These are phyloP conservation scores for Trachelus stipa DNA, from an alignment of 2,888 invertebrate species.

Conservation along the genomic window DNA sequence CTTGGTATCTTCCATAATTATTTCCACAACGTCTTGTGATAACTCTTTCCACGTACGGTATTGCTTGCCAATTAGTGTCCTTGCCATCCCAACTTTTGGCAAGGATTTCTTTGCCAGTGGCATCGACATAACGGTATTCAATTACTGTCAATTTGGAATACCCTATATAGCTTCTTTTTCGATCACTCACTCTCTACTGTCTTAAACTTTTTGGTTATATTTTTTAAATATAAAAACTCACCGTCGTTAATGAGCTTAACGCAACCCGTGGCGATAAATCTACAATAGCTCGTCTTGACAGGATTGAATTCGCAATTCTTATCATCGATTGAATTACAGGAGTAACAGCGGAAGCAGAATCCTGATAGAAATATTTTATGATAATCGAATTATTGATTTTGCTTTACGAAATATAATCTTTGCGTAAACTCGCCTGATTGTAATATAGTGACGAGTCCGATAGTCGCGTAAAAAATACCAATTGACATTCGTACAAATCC, in stretches of 20 bases:
- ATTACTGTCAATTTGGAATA: conserved; percentile 7
- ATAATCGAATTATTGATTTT: conserved; percentile 4
- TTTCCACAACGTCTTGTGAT: conserved; percentile 20
- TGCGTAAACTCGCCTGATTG: conserved; percentile 11
- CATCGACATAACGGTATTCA: conserved; percentile 13
- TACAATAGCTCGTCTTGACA: conserved; percentile 3
- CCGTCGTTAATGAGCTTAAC: conserved; percentile 19
- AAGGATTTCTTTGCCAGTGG: conserved; percentile 5
- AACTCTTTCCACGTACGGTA: conserved; percentile 15
- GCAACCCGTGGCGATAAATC: conserved; percentile 15
- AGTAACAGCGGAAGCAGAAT: conserved; percentile 22
- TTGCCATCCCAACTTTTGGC: conserved; percentile 13
- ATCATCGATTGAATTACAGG: conserved; percentile 15
- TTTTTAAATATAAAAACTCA: conserved; percentile 2
- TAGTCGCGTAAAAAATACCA: conserved; percentile 15
- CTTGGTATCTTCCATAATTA: conserved; percentile 21
- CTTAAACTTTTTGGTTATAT: background rate
- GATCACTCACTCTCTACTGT: background rate
- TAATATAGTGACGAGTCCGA: conserved; percentile 16
- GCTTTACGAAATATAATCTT: background rate
- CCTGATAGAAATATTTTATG: conserved; percentile 1
- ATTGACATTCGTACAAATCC: conserved; percentile 16
- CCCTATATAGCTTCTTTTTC: background rate
- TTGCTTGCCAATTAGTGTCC: conserved; percentile 17
- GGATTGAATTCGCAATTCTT: conserved; percentile 11